phyloP scores from a whole-genome alignment of 2,113 vertebrate species.

The Xyliphius kryptos region DNA sequence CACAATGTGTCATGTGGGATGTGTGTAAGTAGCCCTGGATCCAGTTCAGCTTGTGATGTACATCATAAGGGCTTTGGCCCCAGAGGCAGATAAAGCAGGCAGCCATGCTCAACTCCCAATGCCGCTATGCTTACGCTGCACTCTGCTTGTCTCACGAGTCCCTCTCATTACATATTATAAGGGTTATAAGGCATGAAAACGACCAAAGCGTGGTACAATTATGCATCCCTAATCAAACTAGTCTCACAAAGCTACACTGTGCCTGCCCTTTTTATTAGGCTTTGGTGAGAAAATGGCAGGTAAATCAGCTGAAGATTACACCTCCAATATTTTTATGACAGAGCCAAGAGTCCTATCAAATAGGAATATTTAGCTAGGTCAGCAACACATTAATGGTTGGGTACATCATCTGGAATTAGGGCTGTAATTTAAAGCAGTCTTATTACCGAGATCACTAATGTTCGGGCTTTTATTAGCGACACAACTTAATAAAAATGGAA shows the following conservation, averaged over 20 bases:
- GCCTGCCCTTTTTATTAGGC: constrained; percentile 44
- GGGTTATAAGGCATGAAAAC: constrained; percentile 45
- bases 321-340: constrained; percentile 45
- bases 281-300: constrained; percentile 35
- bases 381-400: constrained; percentile 41
- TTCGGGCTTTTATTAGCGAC: constrained; percentile 38
- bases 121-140: constrained; percentile 45
- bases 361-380: constrained; percentile 45
- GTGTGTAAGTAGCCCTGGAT: constrained; percentile 39
- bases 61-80: constrained; percentile 45
- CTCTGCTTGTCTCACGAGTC: constrained; percentile 40
- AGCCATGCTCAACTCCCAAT: constrained; percentile 25
- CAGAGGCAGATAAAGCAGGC: constrained; percentile 41
- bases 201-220: constrained; percentile 39
- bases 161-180: constrained; percentile 40
- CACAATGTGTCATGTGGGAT: constrained; percentile 48
- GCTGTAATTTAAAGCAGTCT: constrained; percentile 45
- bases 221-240: constrained; percentile 47
- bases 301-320: constrained; percentile 49
- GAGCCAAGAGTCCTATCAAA: constrained; percentile 42
- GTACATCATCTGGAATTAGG: constrained; percentile 41
- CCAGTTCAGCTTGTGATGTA: constrained; percentile 44
- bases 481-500: constrained; percentile 36
- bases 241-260: constrained; percentile 31
- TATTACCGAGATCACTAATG: constrained; percentile 46